A percentile compares a stretch with the other conserved stretches of the same genome.
Conservation (phyloP, 1,140 invertebrate genomes). For the Cyclargus thomasi region DNA sequence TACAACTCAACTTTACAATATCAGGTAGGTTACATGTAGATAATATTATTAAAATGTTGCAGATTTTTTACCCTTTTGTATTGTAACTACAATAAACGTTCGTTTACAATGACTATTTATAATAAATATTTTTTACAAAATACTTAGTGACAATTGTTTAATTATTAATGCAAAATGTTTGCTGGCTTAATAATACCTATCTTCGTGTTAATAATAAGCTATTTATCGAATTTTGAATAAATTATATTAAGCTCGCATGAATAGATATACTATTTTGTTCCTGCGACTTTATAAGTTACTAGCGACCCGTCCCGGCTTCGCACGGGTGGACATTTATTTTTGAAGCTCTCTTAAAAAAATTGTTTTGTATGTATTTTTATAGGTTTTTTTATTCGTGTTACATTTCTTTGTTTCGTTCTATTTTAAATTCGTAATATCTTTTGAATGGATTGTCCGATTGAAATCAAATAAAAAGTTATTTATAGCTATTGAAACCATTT, state of each 20-base stretch:
- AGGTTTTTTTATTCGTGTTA: too few relatives aligned
- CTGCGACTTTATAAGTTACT: background rate
- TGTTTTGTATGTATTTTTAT: too few relatives aligned
- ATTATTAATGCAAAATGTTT: background rate
- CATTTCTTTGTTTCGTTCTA: too few relatives aligned
- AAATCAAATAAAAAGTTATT: too few relatives aligned
- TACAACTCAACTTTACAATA: too few relatives aligned
- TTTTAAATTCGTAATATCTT: too few relatives aligned
- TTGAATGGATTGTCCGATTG: too few relatives aligned
- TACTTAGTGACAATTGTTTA: background rate
- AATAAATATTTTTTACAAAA: slow-evolving; percentile 10
- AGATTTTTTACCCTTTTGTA: background rate
- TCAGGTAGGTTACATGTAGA: too few relatives aligned
- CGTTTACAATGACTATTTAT: background rate
- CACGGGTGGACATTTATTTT: too few relatives aligned
- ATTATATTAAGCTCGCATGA: background rate
- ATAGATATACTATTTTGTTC: background rate
- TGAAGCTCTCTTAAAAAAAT: too few relatives aligned
- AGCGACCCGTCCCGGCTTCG: too few relatives aligned
- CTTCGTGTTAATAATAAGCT: background rate
- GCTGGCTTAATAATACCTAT: background rate
- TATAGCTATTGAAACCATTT: too few relatives aligned
- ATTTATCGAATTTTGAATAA: background rate
- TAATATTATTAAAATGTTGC: background rate
- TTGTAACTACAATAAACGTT: background rate